Percentiles rank a stretch among this genome's conserved stretches.
phyloP scores from a whole-genome alignment of 2,797 vertebrate genomes.

The Streptopelia turtur region DNA sequence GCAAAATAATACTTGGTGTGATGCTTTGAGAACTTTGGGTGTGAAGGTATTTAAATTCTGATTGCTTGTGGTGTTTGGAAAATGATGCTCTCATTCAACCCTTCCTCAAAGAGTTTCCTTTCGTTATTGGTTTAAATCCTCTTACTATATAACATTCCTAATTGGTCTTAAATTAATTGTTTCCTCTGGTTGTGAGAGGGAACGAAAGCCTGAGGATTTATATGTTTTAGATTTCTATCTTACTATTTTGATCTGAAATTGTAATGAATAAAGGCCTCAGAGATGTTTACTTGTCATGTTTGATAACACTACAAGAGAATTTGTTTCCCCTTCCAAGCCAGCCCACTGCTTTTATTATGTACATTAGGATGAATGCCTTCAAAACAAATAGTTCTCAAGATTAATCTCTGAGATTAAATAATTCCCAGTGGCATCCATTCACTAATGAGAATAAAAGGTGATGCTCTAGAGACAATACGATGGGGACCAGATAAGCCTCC shows the following conservation, averaged over 20 bases:
- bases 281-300: background rate
- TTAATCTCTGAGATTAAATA: constrained; percentile 1
- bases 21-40: background rate
- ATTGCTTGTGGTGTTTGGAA: background rate
- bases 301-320: background rate
- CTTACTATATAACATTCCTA: background rate
- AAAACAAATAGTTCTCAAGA: constrained; percentile 18
- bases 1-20: background rate
- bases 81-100: background rate
- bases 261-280: constrained; percentile 15
- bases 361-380: background rate
- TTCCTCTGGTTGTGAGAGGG: background rate
- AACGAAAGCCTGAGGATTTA: constrained; percentile 25
- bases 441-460: background rate
- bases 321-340: background rate
- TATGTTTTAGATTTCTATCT: background rate
- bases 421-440: background rate
- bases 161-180: constrained; percentile 21
- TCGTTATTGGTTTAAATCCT: constrained; percentile 12
- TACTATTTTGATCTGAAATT: constrained; percentile 26
- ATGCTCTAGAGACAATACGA: background rate
- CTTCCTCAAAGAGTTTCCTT: constrained; percentile 10
- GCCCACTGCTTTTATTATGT: background rate
- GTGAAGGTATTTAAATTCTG: background rate
- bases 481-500: background rate